phyloP scores from a whole-genome alignment of 2,113 vertebrate species.

The Nothoprocta pentlandii region DNA sequence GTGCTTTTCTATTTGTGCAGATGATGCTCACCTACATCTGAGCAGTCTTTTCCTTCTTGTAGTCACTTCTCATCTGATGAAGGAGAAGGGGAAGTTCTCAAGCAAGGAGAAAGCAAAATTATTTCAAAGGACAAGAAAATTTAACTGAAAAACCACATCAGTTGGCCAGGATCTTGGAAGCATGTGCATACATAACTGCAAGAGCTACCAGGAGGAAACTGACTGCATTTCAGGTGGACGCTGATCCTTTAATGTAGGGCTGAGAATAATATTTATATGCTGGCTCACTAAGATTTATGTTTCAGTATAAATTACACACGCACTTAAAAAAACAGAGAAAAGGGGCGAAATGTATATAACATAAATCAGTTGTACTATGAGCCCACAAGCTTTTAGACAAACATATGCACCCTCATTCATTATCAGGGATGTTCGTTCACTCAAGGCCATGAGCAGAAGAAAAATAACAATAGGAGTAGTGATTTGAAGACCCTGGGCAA shows the following conservation, averaged over 20 bases:
- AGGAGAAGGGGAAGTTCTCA: not conserved
- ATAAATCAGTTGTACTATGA: conserved; percentile 66
- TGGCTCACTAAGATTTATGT: conserved; percentile 72
- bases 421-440: not conserved
- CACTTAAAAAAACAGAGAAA: conserved; percentile 43
- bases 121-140: conserved; percentile 49
- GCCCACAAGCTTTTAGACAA: conserved; percentile 53
- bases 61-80: not conserved
- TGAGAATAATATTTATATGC: conserved; percentile 62
- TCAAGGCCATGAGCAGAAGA: not conserved
- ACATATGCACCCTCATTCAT: not conserved
- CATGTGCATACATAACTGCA: conserved; percentile 30
- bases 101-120: not conserved
- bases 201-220: conserved; percentile 41
- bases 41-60: not conserved
- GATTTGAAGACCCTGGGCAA: not conserved
- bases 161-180: conserved; percentile 28
- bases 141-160: conserved; percentile 67
- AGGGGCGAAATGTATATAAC: conserved; percentile 6
- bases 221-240: conserved; percentile 54
- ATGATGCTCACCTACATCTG: not conserved
- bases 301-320: conserved; percentile 72
- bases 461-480: not conserved
- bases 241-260: conserved; percentile 51
- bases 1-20: not conserved